Percentiles rank a stretch among this genome's conserved stretches.
phyloP scores from a whole-genome alignment of 2,888 invertebrate species.

The Cephus sareptanus region DNA sequence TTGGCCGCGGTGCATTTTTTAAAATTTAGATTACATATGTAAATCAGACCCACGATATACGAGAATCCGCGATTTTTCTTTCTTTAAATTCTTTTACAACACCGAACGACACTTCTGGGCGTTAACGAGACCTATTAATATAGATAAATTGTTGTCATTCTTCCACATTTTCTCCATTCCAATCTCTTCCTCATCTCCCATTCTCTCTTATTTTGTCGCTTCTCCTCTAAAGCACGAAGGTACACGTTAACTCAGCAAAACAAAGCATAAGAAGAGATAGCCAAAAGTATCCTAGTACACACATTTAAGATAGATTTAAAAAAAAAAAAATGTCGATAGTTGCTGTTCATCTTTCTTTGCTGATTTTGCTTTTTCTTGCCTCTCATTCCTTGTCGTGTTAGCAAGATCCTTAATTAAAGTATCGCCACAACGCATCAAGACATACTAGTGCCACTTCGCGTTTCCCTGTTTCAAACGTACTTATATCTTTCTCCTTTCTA shows the following conservation, averaged over 20 bases:
- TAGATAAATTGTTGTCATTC: conserved; percentile 9
- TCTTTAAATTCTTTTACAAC: conserved; percentile 12
- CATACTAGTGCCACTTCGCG: background rate
- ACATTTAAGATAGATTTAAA: background rate
- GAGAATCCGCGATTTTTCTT: background rate
- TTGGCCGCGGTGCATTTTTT: background rate
- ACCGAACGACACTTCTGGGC: conserved; percentile 8
- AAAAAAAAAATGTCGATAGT: background rate
- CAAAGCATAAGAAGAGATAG: background rate
- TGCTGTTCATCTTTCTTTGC: background rate
- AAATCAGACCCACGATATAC: conserved; percentile 4
- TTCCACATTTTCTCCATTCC: conserved; percentile 4
- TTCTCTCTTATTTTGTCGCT: conserved; percentile 8
- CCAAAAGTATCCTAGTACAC: background rate
- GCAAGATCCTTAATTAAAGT: background rate
- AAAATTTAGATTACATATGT: conserved; percentile 13
- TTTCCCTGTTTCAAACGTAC: background rate
- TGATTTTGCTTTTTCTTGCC: background rate
- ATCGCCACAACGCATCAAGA: background rate
- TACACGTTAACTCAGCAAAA: background rate
- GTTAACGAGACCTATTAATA: conserved; percentile 4
- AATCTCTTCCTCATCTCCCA: conserved; percentile 4
- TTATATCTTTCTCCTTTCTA: background rate
- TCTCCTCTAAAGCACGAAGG: background rate
- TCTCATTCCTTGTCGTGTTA: background rate